Conservation (phyloP, 1,140 invertebrate species). For the Gryon sp. region DNA sequence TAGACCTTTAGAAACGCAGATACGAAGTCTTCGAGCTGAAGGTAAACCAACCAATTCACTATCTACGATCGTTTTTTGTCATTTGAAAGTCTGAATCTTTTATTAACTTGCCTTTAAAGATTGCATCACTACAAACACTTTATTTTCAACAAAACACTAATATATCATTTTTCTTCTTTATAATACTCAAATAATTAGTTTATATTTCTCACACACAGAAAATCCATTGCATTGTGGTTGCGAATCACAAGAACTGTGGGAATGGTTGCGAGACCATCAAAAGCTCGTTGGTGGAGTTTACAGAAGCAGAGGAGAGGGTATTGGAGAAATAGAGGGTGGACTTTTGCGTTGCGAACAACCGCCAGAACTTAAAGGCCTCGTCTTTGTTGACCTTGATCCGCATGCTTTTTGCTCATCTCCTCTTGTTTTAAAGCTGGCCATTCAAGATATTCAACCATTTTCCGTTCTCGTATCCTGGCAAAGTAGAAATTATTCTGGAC, state of each 20-base stretch:
- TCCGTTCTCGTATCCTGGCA: constrained; percentile 94
- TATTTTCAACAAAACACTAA: too few species aligned
- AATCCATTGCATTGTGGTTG: constrained; percentile 93
- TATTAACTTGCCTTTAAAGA: too few species aligned
- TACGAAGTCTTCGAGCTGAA: constrained; percentile 87
- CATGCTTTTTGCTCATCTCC: constrained; percentile 90
- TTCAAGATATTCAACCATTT: constrained; percentile 92
- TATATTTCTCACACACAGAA: constrained; percentile 80
- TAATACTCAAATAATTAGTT: neutral
- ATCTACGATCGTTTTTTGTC: neutral
- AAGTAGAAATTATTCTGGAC: constrained; percentile 90
- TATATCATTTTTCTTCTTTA: neutral
- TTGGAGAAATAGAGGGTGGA: constrained; percentile 72
- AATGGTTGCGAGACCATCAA: constrained; percentile 92
- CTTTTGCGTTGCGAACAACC: constrained; percentile 88
- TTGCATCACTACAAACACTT: too few species aligned
- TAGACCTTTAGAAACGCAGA: constrained; percentile 88
- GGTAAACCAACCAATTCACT: constrained; percentile 82
- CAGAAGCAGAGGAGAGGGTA: constrained; percentile 42
- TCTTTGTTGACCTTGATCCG: constrained; percentile 88
- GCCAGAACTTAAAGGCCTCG: constrained; percentile 85
- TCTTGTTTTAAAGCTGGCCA: constrained; percentile 88
- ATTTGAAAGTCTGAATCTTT: neutral
- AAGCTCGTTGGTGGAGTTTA: constrained; percentile 82
- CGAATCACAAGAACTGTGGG: constrained; percentile 92